Base-by-base conservation (phyloP, 53 echinoderm and acorn worm species). In the Echinarachnius parma region DNA sequence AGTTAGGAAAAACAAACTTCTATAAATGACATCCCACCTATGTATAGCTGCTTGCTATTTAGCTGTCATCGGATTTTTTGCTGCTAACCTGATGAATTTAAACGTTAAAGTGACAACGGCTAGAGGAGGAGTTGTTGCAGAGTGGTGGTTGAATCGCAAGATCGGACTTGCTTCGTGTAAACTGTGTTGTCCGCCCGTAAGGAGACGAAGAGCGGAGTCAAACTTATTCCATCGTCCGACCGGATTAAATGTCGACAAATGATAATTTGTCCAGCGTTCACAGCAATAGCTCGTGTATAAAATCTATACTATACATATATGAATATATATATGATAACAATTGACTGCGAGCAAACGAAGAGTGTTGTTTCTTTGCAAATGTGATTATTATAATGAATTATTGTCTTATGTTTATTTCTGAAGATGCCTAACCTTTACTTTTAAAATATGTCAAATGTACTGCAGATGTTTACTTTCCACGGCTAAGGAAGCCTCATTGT, bases 231-330 rank as follows among this genome's bases (percentile, higher is more conserved):
- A 65, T 44, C 65, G 7, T 65, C 37, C 46, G 65, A 45, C 65
- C 35, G 62, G 35, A 65, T 46, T n/a, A 46, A 65, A 65, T 65
- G 46, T 46, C n/a, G 8, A 47, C 1, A 47, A 46, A 15, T 21
- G 26, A 65, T 24, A 37, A 15, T 21, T 25, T 4, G 68, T 68
- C 52, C 68, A 68, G 3, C 52, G 21, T 64, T 68, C 52, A 68
- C 68, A 68, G 68, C 68, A 68, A 68, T 68, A 68, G 68, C 53
- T 32, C 52, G 68, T 68, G n/a, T n/a, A n/a, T n/a, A n/a, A n/a
- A n/a, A n/a, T n/a, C n/a, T n/a, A n/a, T n/a, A n/a, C n/a, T n/a
- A n/a, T n/a, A n/a, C n/a, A n/a, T n/a, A n/a, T n/a, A n/a, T n/a
- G n/a, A n/a, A 68, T 68, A 68, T 68, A 68, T 49, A 48, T 46